Conservation (phyloP, 2,888 invertebrate genomes). For the Eurois occulta region DNA sequence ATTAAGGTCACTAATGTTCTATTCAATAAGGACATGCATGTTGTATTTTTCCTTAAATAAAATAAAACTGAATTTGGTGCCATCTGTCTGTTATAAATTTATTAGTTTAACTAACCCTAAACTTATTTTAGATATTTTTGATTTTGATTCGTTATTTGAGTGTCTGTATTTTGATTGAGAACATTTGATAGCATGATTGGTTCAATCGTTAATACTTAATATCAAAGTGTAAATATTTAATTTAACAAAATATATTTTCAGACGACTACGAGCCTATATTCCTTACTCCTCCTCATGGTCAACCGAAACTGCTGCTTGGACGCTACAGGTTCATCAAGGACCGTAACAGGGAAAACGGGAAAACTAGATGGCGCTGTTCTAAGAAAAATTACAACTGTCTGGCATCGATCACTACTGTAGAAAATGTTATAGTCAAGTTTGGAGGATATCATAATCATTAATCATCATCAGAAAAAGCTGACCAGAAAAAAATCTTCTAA, state of each 20-base stretch:
- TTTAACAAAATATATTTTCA: conserved; percentile 10
- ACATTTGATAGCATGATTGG: too few relatives aligned
- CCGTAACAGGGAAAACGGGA: not conserved
- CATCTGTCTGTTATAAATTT: not conserved
- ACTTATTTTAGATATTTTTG: too few relatives aligned
- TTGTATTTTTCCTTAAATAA: not conserved
- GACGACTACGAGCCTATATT: conserved; percentile 19
- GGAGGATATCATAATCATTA: not conserved
- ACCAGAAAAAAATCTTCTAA: too few relatives aligned
- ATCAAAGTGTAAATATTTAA: too few relatives aligned
- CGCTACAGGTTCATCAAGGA: conserved; percentile 28
- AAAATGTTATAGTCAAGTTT: conserved; percentile 1
- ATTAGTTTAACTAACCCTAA: too few relatives aligned
- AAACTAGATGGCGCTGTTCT: conserved; percentile 66
- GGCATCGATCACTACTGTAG: conserved; percentile 57
- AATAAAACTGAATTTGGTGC: not conserved
- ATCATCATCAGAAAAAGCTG: not conserved
- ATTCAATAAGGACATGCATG: too few relatives aligned
- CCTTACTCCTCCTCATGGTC: conserved; percentile 6
- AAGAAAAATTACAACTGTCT: conserved; percentile 63
- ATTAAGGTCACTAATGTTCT: too few relatives aligned
- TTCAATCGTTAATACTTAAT: too few relatives aligned
- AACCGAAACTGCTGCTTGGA: conserved; percentile 33
- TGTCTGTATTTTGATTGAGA: too few relatives aligned
- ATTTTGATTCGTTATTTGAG: too few relatives aligned